Evolutionary conservation across 2,113 vertebrate species (phyloP).

Genomic region (Gymnarchus niloticus): DNA sequence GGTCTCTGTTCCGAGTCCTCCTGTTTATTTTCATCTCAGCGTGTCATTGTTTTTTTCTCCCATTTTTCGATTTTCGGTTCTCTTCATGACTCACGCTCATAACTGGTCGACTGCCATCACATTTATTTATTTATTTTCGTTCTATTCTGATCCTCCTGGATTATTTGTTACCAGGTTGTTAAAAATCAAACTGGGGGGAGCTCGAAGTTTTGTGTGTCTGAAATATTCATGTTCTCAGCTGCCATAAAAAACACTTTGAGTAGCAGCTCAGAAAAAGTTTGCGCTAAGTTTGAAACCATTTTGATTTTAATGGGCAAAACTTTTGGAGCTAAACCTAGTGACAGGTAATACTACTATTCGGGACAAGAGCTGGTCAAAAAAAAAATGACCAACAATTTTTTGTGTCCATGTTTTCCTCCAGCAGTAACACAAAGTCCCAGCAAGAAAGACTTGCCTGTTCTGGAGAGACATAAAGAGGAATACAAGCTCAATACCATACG

Average conservation of each 20-base stretch:
- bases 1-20: background rate
- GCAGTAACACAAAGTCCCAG: background rate
- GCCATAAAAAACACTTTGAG: slow-evolving; percentile 28
- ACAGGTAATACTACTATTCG: slow-evolving; percentile 2
- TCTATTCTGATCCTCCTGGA: slow-evolving; percentile 17
- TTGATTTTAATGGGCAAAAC: background rate
- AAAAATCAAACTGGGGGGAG: background rate
- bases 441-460: background rate
- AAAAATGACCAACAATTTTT: background rate
- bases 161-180: slow-evolving; percentile 23
- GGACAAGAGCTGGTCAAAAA: slow-evolving; percentile 18
- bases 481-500: background rate
- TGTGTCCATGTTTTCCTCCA: background rate
- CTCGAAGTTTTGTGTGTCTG: slow-evolving; percentile 14
- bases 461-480: background rate
- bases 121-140: slow-evolving; percentile 26
- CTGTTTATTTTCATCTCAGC: background rate
- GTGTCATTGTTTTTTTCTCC: background rate
- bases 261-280: background rate
- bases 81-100: slow-evolving; percentile 36
- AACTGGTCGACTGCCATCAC: slow-evolving; percentile 22
- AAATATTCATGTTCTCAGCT: slow-evolving; percentile 32
- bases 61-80: background rate
- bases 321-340: background rate
- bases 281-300: slow-evolving; percentile 1